phyloP scores from a whole-genome alignment of 2,888 invertebrate species.

The Chrysolina oricalcia region DNA sequence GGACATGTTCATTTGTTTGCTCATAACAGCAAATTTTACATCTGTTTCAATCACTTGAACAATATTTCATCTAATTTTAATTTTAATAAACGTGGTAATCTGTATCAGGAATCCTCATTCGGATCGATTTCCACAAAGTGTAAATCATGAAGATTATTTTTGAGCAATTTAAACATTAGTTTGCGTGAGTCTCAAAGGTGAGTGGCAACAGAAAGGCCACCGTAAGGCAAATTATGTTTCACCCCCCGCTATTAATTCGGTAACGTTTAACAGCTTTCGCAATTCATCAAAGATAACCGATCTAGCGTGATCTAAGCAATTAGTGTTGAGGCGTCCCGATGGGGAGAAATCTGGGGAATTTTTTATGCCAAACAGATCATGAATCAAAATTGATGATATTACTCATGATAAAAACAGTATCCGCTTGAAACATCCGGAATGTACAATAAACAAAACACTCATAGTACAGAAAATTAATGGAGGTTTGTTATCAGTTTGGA shows the following conservation, averaged over 20 bases:
- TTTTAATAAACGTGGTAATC: no score
- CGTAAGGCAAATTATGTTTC: conserved; percentile 41
- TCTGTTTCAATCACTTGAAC: no score
- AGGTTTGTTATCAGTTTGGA: no score
- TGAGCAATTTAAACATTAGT: conserved; percentile 49
- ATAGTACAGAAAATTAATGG: no score
- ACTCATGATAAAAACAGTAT: no score
- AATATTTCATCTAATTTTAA: no score
- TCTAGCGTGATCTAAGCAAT: conserved; percentile 46
- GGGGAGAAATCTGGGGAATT: background rate
- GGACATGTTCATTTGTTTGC: no score
- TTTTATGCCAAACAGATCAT: background rate
- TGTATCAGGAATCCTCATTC: no score
- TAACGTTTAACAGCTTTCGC: conserved; percentile 53
- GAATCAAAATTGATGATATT: no score
- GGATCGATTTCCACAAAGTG: conserved; percentile 20
- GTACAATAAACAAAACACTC: no score
- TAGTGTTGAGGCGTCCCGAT: conserved; percentile 17
- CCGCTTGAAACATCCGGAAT: no score
- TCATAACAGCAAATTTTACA: no score
- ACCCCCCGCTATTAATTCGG: conserved; percentile 48
- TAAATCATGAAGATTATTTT: conserved; percentile 48
- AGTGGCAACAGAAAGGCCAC: conserved; percentile 36
- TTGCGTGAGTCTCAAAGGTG: conserved; percentile 40
- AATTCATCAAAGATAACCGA: conserved; percentile 57